Conservation (phyloP, 2,888 invertebrate genomes). For the Agriopis marginaria region DNA sequence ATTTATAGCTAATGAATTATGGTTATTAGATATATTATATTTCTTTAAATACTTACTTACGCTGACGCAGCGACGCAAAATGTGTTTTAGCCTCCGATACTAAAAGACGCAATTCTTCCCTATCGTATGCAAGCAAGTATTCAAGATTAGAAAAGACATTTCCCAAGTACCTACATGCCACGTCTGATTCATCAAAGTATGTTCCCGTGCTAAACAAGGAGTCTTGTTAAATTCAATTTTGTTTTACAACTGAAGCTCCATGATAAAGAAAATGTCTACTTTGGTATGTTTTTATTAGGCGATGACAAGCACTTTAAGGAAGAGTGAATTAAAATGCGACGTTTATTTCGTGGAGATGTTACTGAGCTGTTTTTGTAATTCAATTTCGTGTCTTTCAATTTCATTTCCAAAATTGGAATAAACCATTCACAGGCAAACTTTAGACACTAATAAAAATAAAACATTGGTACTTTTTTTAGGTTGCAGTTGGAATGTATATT, state of each 20-base stretch:
- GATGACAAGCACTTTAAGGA: conserved; percentile 43
- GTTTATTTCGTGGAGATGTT: conserved; percentile 37
- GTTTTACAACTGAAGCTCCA: conserved; percentile 38
- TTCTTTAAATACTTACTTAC: too few species aligned
- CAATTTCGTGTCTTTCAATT: conserved; percentile 13
- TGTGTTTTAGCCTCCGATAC: too few species aligned
- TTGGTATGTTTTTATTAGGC: conserved; percentile 45
- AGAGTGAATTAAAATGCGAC: conserved; percentile 47
- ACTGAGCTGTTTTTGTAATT: conserved; percentile 21
- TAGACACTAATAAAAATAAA: too few species aligned
- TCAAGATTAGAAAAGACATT: not conserved
- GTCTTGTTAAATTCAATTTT: conserved; percentile 40
- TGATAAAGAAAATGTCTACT: conserved; percentile 42
- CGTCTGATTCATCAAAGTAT: conserved; percentile 12
- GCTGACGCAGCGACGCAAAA: too few species aligned
- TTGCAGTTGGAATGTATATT: too few species aligned
- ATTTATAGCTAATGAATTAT: too few species aligned
- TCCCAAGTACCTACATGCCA: not conserved
- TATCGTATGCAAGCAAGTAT: not conserved
- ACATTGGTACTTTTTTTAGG: too few species aligned
- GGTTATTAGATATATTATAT: too few species aligned
- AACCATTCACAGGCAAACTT: too few species aligned
- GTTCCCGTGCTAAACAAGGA: conserved; percentile 22
- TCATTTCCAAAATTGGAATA: conserved; percentile 3
- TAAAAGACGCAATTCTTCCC: too few species aligned